These are phyloP conservation scores for Rousettus leschenaultii DNA, from an alignment of 2,113 vertebrate species.

Conservation along the genomic window DNA sequence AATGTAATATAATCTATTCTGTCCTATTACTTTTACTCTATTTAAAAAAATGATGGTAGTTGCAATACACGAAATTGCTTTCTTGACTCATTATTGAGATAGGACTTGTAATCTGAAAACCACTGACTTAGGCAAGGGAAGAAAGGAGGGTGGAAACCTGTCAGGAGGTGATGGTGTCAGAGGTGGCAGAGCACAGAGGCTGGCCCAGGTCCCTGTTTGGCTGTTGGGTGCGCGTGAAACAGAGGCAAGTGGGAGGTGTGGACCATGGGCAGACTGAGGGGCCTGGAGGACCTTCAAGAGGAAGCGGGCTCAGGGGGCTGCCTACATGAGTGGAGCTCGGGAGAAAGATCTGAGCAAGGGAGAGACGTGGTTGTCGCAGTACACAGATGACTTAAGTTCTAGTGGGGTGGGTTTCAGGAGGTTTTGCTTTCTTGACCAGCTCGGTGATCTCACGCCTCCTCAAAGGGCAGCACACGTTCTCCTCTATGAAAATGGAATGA, in stretches of 20 bases:
- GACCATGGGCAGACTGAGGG: neutral
- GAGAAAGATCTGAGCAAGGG: neutral
- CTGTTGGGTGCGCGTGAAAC: neutral
- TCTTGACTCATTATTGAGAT: neutral
- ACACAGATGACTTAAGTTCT: neutral
- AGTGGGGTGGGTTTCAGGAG: neutral
- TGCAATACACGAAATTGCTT: neutral
- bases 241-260: neutral
- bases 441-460: neutral
- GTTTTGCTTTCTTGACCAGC: neutral
- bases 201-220: neutral
- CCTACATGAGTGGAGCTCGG: neutral
- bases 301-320: neutral
- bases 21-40: neutral
- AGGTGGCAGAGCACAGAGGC: neutral
- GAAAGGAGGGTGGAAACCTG: neutral
- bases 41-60: neutral
- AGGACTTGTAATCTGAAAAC: neutral
- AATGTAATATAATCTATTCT: neutral
- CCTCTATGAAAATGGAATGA: neutral
- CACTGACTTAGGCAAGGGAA: neutral
- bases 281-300: neutral
- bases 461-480: no score
- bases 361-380: neutral
- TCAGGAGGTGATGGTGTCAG: neutral